Conservation (phyloP, 2,888 invertebrate genomes). For the Tiliacea citrago region DNA sequence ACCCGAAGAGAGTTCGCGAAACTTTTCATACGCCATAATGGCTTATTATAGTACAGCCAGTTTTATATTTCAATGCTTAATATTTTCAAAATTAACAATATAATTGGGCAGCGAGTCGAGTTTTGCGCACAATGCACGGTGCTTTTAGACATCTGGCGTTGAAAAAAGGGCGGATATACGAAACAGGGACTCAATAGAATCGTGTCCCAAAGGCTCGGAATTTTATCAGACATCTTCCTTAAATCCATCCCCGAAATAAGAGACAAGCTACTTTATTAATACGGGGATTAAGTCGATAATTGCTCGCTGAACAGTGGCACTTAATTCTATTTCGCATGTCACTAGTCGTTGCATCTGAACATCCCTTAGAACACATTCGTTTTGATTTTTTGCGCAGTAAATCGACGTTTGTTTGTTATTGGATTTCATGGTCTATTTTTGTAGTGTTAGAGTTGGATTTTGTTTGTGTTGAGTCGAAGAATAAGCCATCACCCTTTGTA, state of each 20-base stretch:
- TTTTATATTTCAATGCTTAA: constrained; percentile 88
- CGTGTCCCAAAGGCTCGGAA: constrained; percentile 83
- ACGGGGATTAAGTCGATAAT: constrained; percentile 63
- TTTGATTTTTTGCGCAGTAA: constrained; percentile 64
- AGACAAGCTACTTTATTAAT: constrained; percentile 59
- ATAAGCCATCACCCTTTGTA: constrained; percentile 83
- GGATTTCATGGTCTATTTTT: constrained; percentile 57
- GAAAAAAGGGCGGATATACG: constrained; percentile 90
- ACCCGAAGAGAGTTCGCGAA: constrained; percentile 57
- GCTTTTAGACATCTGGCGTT: constrained; percentile 87
- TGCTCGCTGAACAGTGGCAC: constrained; percentile 24
- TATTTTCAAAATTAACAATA: constrained; percentile 90
- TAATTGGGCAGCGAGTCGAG: constrained; percentile 89
- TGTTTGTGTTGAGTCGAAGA: constrained; percentile 63
- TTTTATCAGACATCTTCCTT: constrained; percentile 42
- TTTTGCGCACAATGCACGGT: constrained; percentile 77
- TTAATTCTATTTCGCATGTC: constrained; percentile 66
- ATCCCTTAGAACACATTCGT: constrained; percentile 88
- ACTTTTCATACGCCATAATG: constrained; percentile 77
- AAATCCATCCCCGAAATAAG: constrained; percentile 46
- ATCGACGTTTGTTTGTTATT: constrained; percentile 63
- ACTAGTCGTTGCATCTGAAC: constrained; percentile 85
- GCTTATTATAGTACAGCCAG: constrained; percentile 87
- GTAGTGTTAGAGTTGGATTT: constrained; percentile 65
- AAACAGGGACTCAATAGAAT: constrained; percentile 86